These are phyloP conservation scores for Carassius carassius DNA, from an alignment of 2,113 vertebrate genomes.

Conservation along the genomic window DNA sequence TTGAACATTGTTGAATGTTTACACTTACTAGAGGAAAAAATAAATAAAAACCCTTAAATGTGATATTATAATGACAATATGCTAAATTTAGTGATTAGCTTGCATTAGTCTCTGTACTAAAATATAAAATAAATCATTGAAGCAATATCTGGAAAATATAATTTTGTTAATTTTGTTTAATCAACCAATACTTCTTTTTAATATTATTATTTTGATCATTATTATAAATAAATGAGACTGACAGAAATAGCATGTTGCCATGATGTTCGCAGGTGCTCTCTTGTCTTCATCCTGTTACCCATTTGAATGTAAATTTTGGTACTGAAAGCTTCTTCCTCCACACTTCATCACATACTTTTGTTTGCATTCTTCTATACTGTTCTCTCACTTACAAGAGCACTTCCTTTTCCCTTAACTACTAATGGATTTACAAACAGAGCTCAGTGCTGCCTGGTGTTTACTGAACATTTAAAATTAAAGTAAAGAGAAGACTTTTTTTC, in stretches of 20 bases:
- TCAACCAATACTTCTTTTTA: background rate
- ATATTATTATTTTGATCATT: too few species aligned
- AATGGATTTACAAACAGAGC: constrained; percentile 37
- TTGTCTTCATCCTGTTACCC: background rate
- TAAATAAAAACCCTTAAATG: background rate
- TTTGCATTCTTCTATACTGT: constrained; percentile 9
- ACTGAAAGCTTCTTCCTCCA: background rate
- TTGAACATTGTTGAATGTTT: background rate
- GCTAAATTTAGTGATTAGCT: background rate
- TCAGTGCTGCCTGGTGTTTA: constrained; percentile 20
- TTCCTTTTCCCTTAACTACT: constrained; percentile 9
- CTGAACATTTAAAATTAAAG: constrained; percentile 26
- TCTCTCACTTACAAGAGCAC: constrained; percentile 16
- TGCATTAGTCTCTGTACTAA: background rate
- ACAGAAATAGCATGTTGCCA: background rate
- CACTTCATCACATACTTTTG: background rate
- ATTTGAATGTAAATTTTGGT: constrained; percentile 27
- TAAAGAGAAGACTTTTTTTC: background rate
- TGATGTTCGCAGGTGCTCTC: background rate
- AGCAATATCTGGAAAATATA: background rate
- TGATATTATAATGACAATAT: background rate
- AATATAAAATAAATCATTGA: background rate
- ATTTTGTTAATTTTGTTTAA: background rate
- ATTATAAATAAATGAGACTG: background rate
- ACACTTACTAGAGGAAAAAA: background rate